Evolutionary conservation across 2,888 invertebrate species (phyloP).

Genomic region (Cryptus armator): DNA sequence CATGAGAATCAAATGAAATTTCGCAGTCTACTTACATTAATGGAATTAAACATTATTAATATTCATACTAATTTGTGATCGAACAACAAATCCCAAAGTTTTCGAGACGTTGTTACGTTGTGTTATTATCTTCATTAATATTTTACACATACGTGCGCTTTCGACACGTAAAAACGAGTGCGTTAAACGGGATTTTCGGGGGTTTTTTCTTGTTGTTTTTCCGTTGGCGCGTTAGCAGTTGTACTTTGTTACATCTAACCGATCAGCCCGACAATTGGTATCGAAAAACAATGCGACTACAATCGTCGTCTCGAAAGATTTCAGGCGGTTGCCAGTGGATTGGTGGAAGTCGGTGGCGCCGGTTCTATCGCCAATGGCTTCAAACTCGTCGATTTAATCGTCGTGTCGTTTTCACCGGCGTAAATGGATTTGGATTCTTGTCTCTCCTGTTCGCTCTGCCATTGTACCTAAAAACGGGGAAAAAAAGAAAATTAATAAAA

Average conservation of each 20-base stretch:
- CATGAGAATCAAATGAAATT: constrained; percentile 37
- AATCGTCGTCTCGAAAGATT: constrained; percentile 16
- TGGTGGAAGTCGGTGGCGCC: constrained; percentile 56
- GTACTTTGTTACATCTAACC: constrained; percentile 44
- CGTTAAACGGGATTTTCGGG: constrained; percentile 25
- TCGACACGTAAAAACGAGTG: constrained; percentile 29
- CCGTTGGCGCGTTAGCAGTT: constrained; percentile 43
- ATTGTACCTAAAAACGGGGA: constrained; percentile 87
- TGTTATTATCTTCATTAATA: constrained; percentile 14
- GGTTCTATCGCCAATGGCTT: constrained; percentile 73
- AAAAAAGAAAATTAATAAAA: constrained; percentile 53
- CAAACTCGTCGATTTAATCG: constrained; percentile 30
- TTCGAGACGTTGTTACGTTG: constrained; percentile 20
- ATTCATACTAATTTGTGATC: constrained; percentile 51
- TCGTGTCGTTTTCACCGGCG: constrained; percentile 62
- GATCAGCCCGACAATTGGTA: constrained; percentile 30
- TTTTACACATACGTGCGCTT: constrained; percentile 37
- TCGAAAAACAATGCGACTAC: constrained; percentile 33
- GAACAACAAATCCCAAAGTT: background rate
- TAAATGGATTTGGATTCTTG: constrained; percentile 86
- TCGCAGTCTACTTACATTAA: constrained; percentile 51
- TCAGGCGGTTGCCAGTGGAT: constrained; percentile 62
- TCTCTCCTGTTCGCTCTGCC: constrained; percentile 91
- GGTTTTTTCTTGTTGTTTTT: constrained; percentile 24
- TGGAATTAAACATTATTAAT: constrained; percentile 51